Evolutionary conservation across 2,888 invertebrate species (phyloP).

Genomic region (Caenorhabditis japonica): DNA sequence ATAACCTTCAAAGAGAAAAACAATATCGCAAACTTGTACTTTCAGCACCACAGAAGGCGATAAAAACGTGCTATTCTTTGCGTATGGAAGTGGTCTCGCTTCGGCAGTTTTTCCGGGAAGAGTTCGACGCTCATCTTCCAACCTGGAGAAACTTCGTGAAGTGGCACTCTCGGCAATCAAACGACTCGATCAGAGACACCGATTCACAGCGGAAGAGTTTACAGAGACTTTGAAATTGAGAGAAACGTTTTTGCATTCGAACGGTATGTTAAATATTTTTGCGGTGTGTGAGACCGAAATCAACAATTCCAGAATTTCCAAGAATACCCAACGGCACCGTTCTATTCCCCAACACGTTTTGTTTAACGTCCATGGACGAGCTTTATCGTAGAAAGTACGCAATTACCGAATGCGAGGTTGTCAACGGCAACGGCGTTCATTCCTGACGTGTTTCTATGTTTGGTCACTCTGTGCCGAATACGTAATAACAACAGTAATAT

Average conservation of each 20-base stretch:
- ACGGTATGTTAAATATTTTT: constrained; percentile 45
- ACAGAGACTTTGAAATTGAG: constrained; percentile 55
- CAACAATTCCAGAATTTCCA: constrained; percentile 9
- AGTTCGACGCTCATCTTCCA: constrained; percentile 16
- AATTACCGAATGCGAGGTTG: constrained; percentile 16
- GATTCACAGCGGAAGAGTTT: constrained; percentile 65
- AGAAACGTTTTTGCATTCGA: constrained; percentile 58
- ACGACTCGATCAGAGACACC: constrained; percentile 59
- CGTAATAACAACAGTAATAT: too few species aligned
- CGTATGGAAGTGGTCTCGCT: constrained; percentile 96
- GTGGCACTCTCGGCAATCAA: constrained; percentile 44
- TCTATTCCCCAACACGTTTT: constrained; percentile 61
- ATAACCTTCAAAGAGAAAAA: neutral
- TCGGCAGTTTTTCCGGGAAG: constrained; percentile 69
- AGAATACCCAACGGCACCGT: constrained; percentile 11
- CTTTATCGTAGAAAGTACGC: constrained; percentile 53
- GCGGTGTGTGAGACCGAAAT: neutral
- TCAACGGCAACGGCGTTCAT: constrained; percentile 38
- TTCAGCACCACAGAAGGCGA: constrained; percentile 21
- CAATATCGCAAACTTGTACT: neutral
- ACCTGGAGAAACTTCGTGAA: constrained; percentile 52
- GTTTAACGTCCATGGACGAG: constrained; percentile 53
- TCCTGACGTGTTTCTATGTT: constrained; percentile 9
- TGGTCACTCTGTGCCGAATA: too few species aligned
- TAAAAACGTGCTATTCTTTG: constrained; percentile 87